These are phyloP conservation scores for Temnothorax nylanderi DNA, from an alignment of 1,140 invertebrate species.

Conservation along the genomic window DNA sequence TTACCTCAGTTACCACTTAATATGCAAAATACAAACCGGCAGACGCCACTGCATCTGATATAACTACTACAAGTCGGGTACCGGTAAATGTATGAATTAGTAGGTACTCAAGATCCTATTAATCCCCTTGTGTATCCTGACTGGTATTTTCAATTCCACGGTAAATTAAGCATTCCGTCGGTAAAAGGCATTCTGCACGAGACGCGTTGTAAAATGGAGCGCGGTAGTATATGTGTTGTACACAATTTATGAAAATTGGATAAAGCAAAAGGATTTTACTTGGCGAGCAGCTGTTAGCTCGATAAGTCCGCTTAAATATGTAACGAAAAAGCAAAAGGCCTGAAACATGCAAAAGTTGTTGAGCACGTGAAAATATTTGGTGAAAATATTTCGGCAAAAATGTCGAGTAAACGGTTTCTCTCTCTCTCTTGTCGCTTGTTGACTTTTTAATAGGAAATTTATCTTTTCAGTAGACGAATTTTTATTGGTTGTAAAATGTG, in stretches of 20 bases:
- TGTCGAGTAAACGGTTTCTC: background rate
- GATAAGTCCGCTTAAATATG: slow-evolving; percentile 39
- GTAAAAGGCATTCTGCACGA: background rate
- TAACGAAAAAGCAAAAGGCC: slow-evolving; percentile 1
- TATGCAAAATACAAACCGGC: slow-evolving; percentile 38
- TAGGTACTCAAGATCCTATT: slow-evolving; percentile 41
- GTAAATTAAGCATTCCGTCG: slow-evolving; percentile 20
- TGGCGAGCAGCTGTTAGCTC: slow-evolving; percentile 19
- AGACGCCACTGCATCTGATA: slow-evolving; percentile 1
- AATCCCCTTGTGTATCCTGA: background rate
- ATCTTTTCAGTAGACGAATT: background rate
- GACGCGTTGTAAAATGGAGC: slow-evolving; percentile 23
- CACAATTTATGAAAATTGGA: slow-evolving; percentile 61
- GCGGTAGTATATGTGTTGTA: background rate
- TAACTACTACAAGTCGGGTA: background rate
- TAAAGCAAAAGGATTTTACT: slow-evolving; percentile 25
- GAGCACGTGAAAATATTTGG: background rate
- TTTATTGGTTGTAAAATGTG: background rate
- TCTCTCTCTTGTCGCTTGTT: background rate
- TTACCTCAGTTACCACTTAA: slow-evolving; percentile 33
- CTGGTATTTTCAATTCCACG: slow-evolving; percentile 30
- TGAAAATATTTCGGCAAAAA: slow-evolving; percentile 17
- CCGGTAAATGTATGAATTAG: slow-evolving; percentile 53
- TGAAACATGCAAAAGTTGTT: background rate
- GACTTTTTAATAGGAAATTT: background rate